Percentiles rank a stretch among this genome's conserved stretches.
Evolutionary conservation across 23 tunicate species (phyloP).

Genomic region (Trididemnum clinides): DNA sequence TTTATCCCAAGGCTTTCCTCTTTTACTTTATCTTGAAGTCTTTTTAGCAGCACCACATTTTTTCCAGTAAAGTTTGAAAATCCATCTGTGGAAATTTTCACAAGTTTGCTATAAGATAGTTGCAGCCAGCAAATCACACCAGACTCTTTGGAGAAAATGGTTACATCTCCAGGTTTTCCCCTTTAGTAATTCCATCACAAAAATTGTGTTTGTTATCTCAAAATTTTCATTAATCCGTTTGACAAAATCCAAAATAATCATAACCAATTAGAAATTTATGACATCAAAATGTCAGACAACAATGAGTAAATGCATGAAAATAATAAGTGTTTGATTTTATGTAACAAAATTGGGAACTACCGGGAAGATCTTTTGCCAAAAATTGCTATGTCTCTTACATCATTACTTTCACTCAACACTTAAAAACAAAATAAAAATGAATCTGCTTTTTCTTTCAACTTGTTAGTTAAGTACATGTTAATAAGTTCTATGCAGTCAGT

Average conservation of each 20-base stretch:
- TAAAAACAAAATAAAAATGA: not conserved
- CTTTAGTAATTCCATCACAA: conserved; percentile 8
- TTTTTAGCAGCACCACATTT: conserved; percentile 33
- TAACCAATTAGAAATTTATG: too few species aligned
- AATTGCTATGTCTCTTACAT: conserved; percentile 50
- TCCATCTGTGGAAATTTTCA: conserved; percentile 26
- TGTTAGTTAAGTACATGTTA: not conserved
- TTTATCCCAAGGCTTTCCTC: conserved; percentile 13
- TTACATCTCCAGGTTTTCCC: not conserved
- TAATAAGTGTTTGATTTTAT: too few species aligned
- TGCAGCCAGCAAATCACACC: not conserved
- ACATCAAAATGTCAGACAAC: too few species aligned
- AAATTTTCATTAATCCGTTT: conserved; percentile 26
- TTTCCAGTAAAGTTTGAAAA: conserved; percentile 5
- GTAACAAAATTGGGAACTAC: too few species aligned
- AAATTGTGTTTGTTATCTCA: conserved; percentile 9
- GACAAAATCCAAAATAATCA: conserved; percentile 29
- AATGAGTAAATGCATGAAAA: too few species aligned
- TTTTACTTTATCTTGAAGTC: too few species aligned
- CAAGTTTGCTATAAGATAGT: conserved; percentile 7
- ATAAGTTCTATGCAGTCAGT: conserved; percentile 11
- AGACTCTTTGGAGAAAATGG: not conserved
- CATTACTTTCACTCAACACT: conserved; percentile 30
- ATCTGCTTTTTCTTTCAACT: conserved; percentile 13
- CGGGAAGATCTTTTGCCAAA: too few species aligned